Conservation (phyloP, 2,113 vertebrate species). For the Nycticebus coucang region DNA sequence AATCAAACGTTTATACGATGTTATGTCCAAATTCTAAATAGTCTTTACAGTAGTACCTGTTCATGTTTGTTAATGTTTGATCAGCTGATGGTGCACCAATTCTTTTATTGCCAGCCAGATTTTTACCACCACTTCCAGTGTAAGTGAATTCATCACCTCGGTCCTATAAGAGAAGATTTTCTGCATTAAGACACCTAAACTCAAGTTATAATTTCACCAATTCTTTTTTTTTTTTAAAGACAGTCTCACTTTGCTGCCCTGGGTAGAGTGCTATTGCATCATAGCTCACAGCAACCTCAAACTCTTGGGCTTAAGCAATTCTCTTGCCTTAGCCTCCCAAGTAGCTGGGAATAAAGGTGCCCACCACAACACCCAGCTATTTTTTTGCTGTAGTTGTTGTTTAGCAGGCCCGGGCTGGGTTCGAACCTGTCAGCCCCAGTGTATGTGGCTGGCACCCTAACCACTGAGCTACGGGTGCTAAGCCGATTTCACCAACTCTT, state of each 20-base stretch:
- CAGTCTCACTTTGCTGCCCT: neutral
- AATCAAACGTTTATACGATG: constrained; percentile 18
- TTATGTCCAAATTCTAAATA: neutral
- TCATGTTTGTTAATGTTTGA: constrained; percentile 99
- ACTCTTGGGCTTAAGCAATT: too few relatives aligned
- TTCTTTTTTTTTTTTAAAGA: constrained; percentile 23
- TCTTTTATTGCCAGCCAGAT: constrained; percentile 99
- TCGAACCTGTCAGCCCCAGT: too few relatives aligned
- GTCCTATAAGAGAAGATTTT: constrained; percentile 88
- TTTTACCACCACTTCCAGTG: constrained; percentile 98
- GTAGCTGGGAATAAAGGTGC: too few relatives aligned
- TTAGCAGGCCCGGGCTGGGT: too few relatives aligned
- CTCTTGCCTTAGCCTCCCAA: too few relatives aligned
- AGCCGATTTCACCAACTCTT: too few relatives aligned
- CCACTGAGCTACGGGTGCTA: too few relatives aligned
- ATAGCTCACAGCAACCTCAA: too few relatives aligned
- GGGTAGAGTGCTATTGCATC: too few relatives aligned
- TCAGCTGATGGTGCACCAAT: constrained; percentile 98
- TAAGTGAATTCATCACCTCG: constrained; percentile 99
- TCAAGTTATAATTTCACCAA: neutral
- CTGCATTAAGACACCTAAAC: constrained; percentile 64
- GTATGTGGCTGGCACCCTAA: too few relatives aligned
- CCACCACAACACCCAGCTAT: too few relatives aligned
- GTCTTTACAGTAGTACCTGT: constrained; percentile 90
- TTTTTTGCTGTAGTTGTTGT: too few relatives aligned